Base-by-base conservation (phyloP, 2,113 vertebrate species). In the Mirounga angustirostris region DNA sequence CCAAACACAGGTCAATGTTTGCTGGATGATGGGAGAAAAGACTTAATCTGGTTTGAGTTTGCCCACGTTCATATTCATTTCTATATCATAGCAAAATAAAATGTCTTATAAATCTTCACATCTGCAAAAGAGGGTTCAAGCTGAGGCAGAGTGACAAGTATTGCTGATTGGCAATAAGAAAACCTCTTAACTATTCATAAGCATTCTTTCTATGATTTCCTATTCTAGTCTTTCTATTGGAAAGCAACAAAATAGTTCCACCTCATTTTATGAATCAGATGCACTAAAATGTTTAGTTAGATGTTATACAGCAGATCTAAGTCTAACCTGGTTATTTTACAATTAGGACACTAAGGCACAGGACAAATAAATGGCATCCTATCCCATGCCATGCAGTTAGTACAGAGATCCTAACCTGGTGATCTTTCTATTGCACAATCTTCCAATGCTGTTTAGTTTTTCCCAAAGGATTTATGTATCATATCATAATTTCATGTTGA, bases 1-100 rank as follows among this genome's bases (percentile, higher is more conserved):
- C 76, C 54, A 97, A 95, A 95, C 69, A 94, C 22, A 96, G 94
- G 90, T 97, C 94, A 96, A 87, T 78, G 36, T 94, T 97, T 92
- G 52, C 69, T 67, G 16, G 73, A 61, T 87, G 30, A 92, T 56
- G 33, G 52, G 59, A 97, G 83, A 92, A 97, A 97, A 92, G 40
- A 78, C 2, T 50, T 40, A 96, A 96, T 87, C 93, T 85, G 69
- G 67, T 83, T 89, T 97, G 73, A 96, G 94, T 87, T 97, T 94
- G 69, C 69, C 90, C 43, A 90, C 1, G 4, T 95, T 95, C 87
- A 79, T 80, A 96, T 85, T 94, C 46, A 88, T 96, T 33, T 95
- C 79, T 95, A 59, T 80, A 90, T 84, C 58, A 94, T 30, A 89
- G 63, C 24, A 93, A 97, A 96, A 97, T 94, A 84, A 96, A 98